phyloP scores from a whole-genome alignment of 2,797 vertebrate genomes.

The Graptemys geographica region DNA sequence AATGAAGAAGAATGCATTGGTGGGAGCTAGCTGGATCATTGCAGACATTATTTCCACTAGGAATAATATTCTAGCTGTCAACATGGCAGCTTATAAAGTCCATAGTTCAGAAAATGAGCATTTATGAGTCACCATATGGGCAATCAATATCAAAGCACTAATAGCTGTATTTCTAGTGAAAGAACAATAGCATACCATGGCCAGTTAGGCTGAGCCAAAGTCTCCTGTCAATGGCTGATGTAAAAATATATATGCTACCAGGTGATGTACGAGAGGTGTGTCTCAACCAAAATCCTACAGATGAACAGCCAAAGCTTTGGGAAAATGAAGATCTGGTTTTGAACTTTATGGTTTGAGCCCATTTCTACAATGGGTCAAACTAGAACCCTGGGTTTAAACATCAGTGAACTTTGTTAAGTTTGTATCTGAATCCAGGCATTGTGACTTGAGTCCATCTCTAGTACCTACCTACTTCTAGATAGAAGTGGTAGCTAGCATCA shows the following conservation, averaged over 20 bases:
- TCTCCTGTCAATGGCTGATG: neutral
- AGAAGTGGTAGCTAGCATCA: slow-evolving; percentile 54
- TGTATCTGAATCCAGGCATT: neutral
- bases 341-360: rapidly evolving
- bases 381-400: neutral
- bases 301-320: neutral
- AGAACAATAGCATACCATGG: rapidly evolving
- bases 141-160: rapidly evolving
- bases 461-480: slow-evolving; percentile 65
- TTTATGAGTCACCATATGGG: neutral
- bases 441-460: neutral
- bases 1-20: neutral
- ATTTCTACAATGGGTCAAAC: neutral
- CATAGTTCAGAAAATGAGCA: neutral
- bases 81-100: neutral
- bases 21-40: neutral
- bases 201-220: neutral
- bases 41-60: neutral
- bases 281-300: neutral
- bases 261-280: rapidly evolving
- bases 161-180: neutral
- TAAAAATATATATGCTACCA: rapidly evolving
- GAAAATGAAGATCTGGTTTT: neutral
- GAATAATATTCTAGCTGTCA: neutral
- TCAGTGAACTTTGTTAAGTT: neutral